Conservation (phyloP, 2,888 invertebrate species). For the Lithophane socia region DNA sequence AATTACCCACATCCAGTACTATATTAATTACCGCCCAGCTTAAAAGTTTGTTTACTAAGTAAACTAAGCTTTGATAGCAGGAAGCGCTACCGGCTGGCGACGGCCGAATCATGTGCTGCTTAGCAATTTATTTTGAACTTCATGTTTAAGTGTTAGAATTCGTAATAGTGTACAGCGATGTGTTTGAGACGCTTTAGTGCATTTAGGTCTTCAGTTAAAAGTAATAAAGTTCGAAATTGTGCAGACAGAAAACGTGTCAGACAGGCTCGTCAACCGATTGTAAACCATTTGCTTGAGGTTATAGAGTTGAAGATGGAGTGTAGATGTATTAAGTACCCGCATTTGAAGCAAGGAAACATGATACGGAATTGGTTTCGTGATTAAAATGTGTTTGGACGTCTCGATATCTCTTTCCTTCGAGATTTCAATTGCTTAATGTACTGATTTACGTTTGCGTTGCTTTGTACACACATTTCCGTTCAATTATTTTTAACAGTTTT, state of each 20-base stretch:
- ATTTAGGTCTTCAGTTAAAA: constrained; percentile 7
- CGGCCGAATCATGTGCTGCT: background rate
- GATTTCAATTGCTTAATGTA: constrained; percentile 32
- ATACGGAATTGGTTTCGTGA: constrained; percentile 71
- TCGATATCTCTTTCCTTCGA: constrained; percentile 53
- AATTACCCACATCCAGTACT: constrained; percentile 15
- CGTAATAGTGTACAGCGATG: background rate
- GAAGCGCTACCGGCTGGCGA: constrained; percentile 59
- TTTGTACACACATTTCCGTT: background rate
- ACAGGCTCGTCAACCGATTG: background rate
- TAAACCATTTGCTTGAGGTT: background rate
- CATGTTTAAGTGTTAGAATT: background rate
- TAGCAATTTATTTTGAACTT: constrained; percentile 21
- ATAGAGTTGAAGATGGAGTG: constrained; percentile 22
- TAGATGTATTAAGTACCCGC: constrained; percentile 9
- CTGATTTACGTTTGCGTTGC: constrained; percentile 8
- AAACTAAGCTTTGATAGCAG: constrained; percentile 67
- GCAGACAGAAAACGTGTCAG: background rate
- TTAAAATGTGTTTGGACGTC: constrained; percentile 68
- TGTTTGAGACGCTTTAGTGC: background rate
- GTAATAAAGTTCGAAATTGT: constrained; percentile 17
- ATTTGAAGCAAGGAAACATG: constrained; percentile 65
- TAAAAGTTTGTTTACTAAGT: constrained; percentile 57
- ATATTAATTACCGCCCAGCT: constrained; percentile 29
- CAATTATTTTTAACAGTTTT: background rate